These are phyloP conservation scores for Anoncus sp. DNA, from an alignment of 2,888 invertebrate species.

Conservation along the genomic window DNA sequence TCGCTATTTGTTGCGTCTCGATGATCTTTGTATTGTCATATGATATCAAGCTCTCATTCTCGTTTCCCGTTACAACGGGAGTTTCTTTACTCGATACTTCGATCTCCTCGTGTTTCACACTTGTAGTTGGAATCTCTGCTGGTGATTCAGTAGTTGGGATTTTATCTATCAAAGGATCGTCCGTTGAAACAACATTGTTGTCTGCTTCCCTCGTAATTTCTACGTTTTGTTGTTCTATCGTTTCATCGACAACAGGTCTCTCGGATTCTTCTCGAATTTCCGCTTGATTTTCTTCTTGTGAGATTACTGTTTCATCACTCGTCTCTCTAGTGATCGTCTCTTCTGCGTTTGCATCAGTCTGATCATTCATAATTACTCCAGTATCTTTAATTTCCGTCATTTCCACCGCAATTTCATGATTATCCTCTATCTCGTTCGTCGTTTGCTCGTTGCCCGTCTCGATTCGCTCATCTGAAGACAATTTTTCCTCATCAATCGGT, in stretches of 20 bases:
- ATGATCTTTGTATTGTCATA: neutral
- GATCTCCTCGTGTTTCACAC: too few relatives aligned
- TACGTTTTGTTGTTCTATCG: conserved; percentile 5
- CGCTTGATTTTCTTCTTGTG: neutral
- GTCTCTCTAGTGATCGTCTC: neutral
- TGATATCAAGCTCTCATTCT: neutral
- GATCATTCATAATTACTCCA: neutral
- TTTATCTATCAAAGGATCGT: neutral
- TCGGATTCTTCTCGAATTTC: neutral
- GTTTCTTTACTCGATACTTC: too few relatives aligned
- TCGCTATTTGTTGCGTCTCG: neutral
- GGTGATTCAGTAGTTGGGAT: neutral
- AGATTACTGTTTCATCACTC: neutral
- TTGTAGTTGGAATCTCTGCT: neutral
- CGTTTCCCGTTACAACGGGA: neutral
- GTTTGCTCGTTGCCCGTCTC: neutral
- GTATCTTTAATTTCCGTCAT: neutral
- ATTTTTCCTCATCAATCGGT: neutral
- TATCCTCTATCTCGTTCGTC: neutral
- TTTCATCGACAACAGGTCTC: neutral
- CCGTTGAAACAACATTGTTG: neutral
- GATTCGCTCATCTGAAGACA: neutral
- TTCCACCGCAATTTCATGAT: neutral
- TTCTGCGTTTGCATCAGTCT: neutral
- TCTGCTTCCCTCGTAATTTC: conserved; percentile 17